Conservation (phyloP, 2,888 invertebrate species). For the Orchestes rusci region DNA sequence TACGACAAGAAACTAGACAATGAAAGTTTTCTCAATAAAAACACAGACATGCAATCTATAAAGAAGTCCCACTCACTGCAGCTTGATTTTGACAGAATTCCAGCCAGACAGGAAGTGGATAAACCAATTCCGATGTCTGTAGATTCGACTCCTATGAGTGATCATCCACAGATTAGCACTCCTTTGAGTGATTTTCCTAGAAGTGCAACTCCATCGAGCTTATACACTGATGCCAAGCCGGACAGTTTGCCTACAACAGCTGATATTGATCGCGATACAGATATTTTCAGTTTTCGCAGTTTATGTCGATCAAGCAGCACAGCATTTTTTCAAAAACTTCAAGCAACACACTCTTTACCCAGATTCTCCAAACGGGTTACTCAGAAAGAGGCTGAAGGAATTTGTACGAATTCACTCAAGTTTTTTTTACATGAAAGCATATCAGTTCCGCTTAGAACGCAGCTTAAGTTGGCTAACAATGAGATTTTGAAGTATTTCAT, state of each 20-base stretch:
- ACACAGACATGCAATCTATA: constrained; percentile 22
- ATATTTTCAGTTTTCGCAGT: constrained; percentile 31
- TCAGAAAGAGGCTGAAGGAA: constrained; percentile 41
- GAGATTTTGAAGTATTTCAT: constrained; percentile 63
- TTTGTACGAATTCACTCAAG: constrained; percentile 34
- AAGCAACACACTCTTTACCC: neutral
- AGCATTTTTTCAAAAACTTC: constrained; percentile 9
- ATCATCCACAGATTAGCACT: constrained; percentile 26
- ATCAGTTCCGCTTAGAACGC: constrained; percentile 59
- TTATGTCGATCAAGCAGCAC: constrained; percentile 2
- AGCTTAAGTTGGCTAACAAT: constrained; percentile 62
- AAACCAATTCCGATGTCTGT: constrained; percentile 40
- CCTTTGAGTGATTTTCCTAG: constrained; percentile 24
- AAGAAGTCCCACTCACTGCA: constrained; percentile 30
- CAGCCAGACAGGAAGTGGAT: constrained; percentile 19
- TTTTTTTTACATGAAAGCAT: constrained; percentile 44
- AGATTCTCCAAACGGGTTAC: constrained; percentile 35
- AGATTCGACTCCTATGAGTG: constrained; percentile 40
- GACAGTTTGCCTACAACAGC: constrained; percentile 37
- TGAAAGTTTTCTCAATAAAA: constrained; percentile 33
- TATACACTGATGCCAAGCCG: constrained; percentile 28
- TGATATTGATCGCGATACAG: constrained; percentile 46
- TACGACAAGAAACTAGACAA: constrained; percentile 29
- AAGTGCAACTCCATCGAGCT: constrained; percentile 28
- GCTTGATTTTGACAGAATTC: constrained; percentile 31